Conservation (phyloP, 1,140 invertebrate genomes). For the Pachyrhynchus sulphureomaculatus region DNA sequence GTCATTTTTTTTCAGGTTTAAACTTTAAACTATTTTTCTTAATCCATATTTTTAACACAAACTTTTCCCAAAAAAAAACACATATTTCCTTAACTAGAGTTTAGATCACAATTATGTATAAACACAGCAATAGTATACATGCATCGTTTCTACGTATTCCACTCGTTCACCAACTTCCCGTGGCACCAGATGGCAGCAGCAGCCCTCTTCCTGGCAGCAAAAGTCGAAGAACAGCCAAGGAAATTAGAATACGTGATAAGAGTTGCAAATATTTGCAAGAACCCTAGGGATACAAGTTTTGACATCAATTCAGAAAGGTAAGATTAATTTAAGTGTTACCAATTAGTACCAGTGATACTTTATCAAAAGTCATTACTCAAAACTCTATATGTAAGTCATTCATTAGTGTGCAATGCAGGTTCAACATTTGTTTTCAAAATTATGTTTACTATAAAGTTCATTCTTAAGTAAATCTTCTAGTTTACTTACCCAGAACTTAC, state of each 20-base stretch:
- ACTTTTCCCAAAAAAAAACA: neutral
- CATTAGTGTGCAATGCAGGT: no score
- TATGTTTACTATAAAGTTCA: no score
- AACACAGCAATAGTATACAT: slow-evolving; percentile 98
- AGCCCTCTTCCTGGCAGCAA: slow-evolving; percentile 92
- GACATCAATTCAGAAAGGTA: slow-evolving; percentile 72
- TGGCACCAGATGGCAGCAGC: slow-evolving; percentile 80
- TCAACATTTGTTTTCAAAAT: no score
- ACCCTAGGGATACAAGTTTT: slow-evolving; percentile 52
- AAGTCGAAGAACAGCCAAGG: slow-evolving; percentile 95
- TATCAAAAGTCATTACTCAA: no score
- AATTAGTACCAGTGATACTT: neutral
- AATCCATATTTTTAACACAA: neutral
- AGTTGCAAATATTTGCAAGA: slow-evolving; percentile 77
- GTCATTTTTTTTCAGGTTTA: no score
- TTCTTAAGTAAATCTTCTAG: no score
- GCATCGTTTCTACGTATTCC: slow-evolving; percentile 96
- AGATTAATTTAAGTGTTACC: neutral
- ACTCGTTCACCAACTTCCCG: slow-evolving; percentile 84
- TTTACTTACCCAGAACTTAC: no score
- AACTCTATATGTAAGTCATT: no score
- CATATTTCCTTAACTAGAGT: slow-evolving; percentile 44
- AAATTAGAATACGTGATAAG: slow-evolving; percentile 96
- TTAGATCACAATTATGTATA: slow-evolving; percentile 85
- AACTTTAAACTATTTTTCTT: no score